phyloP scores from a whole-genome alignment of 1,140 invertebrate genomes.

The Anastatus disparis region DNA sequence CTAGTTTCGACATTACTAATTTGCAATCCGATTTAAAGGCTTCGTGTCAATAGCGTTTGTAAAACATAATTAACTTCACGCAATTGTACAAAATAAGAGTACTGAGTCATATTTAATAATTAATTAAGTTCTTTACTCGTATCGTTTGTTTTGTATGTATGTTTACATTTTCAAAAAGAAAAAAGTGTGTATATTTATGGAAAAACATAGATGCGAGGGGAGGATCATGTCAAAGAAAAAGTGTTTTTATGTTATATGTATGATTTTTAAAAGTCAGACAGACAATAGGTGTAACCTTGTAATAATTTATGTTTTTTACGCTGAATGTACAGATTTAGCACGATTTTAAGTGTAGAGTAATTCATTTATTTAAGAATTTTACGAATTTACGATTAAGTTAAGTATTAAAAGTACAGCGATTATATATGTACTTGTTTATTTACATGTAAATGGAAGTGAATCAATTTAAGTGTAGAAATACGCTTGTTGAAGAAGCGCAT shows the following conservation, averaged over 20 bases:
- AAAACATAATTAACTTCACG: constrained; percentile 28
- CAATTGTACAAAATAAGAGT: constrained; percentile 29
- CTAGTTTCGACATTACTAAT: constrained; percentile 14
- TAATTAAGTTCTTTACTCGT: constrained; percentile 13
- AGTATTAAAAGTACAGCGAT: constrained; percentile 7
- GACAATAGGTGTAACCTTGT: constrained; percentile 27
- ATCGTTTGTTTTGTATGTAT: constrained; percentile 34
- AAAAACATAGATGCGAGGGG: constrained; percentile 14
- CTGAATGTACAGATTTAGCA: constrained; percentile 13
- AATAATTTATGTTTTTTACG: constrained; percentile 39
- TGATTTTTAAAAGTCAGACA: constrained; percentile 9
- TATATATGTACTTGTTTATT: neutral
- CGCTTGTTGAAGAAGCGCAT: neutral
- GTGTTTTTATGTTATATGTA: constrained; percentile 32
- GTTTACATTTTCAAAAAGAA: constrained; percentile 30
- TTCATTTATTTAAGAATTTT: constrained; percentile 32
- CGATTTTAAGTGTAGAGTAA: constrained; percentile 11
- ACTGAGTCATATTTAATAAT: constrained; percentile 25
- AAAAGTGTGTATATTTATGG: constrained; percentile 34
- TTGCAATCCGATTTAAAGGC: constrained; percentile 22
- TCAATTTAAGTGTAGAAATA: neutral
- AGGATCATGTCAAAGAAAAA: constrained; percentile 12
- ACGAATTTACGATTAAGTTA: constrained; percentile 19
- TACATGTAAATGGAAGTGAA: neutral
- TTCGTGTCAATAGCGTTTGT: constrained; percentile 21